These are phyloP conservation scores for Osmerus mordax DNA, from an alignment of 2,113 vertebrate genomes.

Conservation along the genomic window DNA sequence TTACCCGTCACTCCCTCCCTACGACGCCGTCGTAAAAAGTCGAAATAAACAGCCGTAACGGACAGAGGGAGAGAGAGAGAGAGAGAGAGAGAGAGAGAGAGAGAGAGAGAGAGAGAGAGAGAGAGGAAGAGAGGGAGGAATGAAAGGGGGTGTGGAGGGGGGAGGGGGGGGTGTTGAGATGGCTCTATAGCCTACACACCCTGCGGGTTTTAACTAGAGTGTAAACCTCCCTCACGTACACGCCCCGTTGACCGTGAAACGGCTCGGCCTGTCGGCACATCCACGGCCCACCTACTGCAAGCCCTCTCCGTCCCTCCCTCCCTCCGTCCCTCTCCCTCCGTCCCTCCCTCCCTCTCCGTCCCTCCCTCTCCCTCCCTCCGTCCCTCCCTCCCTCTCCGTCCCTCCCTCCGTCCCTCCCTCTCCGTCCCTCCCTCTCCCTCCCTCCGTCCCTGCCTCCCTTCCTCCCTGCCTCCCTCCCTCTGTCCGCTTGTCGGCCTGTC, in stretches of 20 bases:
- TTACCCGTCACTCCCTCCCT: too few relatives aligned
- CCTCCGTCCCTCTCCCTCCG: too few relatives aligned
- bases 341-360: too few relatives aligned
- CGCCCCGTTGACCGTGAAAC: slow-evolving; percentile 44
- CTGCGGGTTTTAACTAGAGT: slow-evolving; percentile 6
- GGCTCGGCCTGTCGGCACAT: slow-evolving; percentile 45
- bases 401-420: too few relatives aligned
- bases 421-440: too few relatives aligned
- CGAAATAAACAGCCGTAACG: background rate
- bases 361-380: too few relatives aligned
- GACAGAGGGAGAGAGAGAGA: background rate
- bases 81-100: too few relatives aligned
- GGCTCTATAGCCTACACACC: background rate
- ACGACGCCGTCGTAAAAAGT: background rate
- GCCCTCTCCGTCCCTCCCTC: slow-evolving; percentile 17
- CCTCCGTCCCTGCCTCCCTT: background rate
- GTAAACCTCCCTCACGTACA: slow-evolving; percentile 32
- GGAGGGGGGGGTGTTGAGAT: too few relatives aligned
- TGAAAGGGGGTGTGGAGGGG: too few relatives aligned
- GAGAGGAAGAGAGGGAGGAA: background rate
- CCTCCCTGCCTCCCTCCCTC: too few relatives aligned
- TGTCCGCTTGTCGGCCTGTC: slow-evolving; percentile 11
- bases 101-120: background rate
- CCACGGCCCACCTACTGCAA: background rate
- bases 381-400: too few relatives aligned